Evolutionary conservation across 2,113 vertebrate genomes (phyloP), one percentile per base, ranked within the genome.

Genomic region (Bufo gargarizans): DNA sequence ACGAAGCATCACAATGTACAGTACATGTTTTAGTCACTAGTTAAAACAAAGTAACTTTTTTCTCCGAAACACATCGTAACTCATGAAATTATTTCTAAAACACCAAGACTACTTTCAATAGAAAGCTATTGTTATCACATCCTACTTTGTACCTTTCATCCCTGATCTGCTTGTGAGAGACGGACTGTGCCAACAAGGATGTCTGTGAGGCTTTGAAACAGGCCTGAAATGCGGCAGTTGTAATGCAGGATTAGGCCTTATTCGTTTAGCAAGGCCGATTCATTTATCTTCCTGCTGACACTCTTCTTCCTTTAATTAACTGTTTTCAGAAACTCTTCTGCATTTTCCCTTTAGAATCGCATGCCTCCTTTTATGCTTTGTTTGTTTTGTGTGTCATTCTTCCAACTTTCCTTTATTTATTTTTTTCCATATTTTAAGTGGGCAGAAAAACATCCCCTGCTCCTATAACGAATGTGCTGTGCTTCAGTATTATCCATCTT

Each of bases 251-350:
- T 89, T 89, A 84, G 82, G 72, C 87, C 81, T 16, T 89, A 78
- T 84, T 69, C 56, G 71, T 84, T 88, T 77, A 88, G 87, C 22
- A 22, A 50, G 74, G 87, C 87, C 61, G 81, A 50, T 77, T 84
- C 87, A 77, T 84, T 89, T 89, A 89, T 89, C 74, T 89, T 89
- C 82, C 17, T 19, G 50, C 87, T 84, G 87, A 89, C 87, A 89
- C 82, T 84, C 59, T 89, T 33, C 74, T 89, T 16, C 82, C 87
- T 89, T 84, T 89, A 84, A 84, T 89, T 89, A 89, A 84, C 87
- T 78, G 72, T 83, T 89, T 78, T 89, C 87, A 84, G 49, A 89
- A 74, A 84, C 87, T 78, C 50, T 84, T 89, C 87, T 89, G 72
- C 72, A 84, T 89, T 84, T 61, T 88, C 87, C 87, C 87, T 78